These are phyloP conservation scores for Odontamblyopus lacepedii DNA, from an alignment of 2,797 vertebrate genomes.

Conservation along the genomic window DNA sequence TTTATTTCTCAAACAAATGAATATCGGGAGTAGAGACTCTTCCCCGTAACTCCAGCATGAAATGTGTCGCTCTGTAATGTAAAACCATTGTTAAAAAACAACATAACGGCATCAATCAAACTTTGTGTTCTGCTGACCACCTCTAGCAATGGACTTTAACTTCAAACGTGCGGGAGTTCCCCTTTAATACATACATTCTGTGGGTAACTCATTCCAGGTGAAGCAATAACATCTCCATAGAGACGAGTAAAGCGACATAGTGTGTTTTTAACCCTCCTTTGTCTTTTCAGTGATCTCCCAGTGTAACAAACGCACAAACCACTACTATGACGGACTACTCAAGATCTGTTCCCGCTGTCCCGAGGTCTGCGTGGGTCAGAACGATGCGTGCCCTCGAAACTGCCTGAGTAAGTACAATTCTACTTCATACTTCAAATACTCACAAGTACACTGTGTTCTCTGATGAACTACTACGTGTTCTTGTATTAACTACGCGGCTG, in stretches of 20 bases:
- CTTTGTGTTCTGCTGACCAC: no score
- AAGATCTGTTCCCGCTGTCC: slow-evolving; percentile 66
- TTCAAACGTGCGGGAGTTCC: no score
- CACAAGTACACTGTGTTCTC: background rate
- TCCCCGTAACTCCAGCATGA: no score
- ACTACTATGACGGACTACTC: slow-evolving; percentile 72
- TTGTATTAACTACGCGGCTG: background rate
- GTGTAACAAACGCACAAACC: slow-evolving; percentile 50
- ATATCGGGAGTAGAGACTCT: no score
- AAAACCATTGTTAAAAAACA: no score
- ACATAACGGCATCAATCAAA: no score
- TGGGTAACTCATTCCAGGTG: no score
- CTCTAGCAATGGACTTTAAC: no score
- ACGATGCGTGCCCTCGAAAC: slow-evolving; percentile 49
- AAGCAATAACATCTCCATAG: no score
- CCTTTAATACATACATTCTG: no score
- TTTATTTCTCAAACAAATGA: no score
- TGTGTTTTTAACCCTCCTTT: background rate
- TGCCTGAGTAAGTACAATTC: slow-evolving; percentile 62
- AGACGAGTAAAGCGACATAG: background rate
- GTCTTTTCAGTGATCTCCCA: background rate
- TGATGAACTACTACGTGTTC: background rate
- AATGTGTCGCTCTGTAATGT: no score
- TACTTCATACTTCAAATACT: background rate
- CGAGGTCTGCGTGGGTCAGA: slow-evolving; percentile 62